Conservation (phyloP, 2,113 vertebrate species). For the Pachypanchax playfairii region DNA sequence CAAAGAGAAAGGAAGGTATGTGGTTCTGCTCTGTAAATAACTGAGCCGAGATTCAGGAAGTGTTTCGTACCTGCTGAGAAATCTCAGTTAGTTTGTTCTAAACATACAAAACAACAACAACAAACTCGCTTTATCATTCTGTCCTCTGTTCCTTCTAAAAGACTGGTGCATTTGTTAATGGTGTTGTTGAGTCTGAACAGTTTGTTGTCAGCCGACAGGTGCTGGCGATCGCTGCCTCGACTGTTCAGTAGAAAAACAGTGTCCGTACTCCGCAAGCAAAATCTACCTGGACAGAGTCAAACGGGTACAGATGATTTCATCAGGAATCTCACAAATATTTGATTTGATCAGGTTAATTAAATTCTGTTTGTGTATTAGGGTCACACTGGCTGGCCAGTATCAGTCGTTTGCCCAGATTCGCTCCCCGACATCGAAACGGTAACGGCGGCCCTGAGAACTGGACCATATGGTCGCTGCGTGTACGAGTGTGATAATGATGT, state of each 20-base stretch:
- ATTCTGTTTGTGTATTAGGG: slow-evolving; percentile 62
- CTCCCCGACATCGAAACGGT: slow-evolving; percentile 82
- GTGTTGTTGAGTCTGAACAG: neutral
- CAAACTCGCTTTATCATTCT: no score
- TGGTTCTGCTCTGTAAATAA: neutral
- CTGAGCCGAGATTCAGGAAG: neutral
- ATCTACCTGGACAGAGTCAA: slow-evolving; percentile 82
- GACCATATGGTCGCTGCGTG: slow-evolving; percentile 86
- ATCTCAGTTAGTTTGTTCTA: no score
- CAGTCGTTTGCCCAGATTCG: slow-evolving; percentile 78
- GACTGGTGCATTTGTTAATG: no score
- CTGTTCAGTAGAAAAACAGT: slow-evolving; percentile 78
- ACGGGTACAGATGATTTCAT: slow-evolving; percentile 65
- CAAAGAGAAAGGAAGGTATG: slow-evolving; percentile 80
- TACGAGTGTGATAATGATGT: slow-evolving; percentile 88
- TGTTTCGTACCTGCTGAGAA: no score
- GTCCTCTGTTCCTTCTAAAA: no score
- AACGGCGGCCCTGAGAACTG: slow-evolving; percentile 76
- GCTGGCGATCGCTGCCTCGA: slow-evolving; percentile 81
- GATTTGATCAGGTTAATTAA: neutral
- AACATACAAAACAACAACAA: neutral
- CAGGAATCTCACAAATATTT: neutral
- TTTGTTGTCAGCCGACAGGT: slow-evolving; percentile 74
- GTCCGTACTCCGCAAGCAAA: slow-evolving; percentile 83
- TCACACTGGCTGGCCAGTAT: slow-evolving; percentile 79